Percentiles rank a stretch among this genome's conserved stretches.
These are phyloP conservation scores for Neomorphus geoffroyi DNA, from an alignment of 2,797 vertebrate genomes.

Conservation along the genomic window DNA sequence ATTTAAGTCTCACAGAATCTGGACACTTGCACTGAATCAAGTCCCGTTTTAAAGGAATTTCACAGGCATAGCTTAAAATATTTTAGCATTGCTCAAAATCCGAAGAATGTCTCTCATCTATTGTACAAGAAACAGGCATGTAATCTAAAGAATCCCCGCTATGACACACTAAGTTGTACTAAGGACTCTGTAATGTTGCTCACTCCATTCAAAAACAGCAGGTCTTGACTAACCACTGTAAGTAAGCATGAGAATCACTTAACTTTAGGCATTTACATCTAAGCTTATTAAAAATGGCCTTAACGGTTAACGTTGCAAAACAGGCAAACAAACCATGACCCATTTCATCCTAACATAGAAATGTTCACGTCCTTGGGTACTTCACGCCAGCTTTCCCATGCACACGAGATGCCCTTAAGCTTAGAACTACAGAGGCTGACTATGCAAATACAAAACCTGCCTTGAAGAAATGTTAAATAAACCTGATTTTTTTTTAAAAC, in stretches of 20 bases:
- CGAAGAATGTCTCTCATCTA: background rate
- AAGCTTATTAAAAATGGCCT: background rate
- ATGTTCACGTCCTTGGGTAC: background rate
- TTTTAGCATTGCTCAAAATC: background rate
- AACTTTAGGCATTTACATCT: background rate
- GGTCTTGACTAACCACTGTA: background rate
- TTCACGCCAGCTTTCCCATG: background rate
- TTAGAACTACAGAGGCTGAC: background rate
- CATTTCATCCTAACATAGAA: background rate
- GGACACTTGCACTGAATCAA: background rate
- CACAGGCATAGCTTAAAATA: background rate
- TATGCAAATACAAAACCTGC: background rate
- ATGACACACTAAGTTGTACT: background rate
- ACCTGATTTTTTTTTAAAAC: background rate
- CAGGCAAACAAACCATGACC: background rate
- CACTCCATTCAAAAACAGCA: background rate
- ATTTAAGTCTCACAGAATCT: background rate
- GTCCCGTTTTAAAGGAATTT: background rate
- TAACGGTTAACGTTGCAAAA: background rate
- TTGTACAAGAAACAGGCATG: background rate
- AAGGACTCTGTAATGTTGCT: background rate
- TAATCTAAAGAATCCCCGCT: background rate
- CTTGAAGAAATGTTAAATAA: background rate
- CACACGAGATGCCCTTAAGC: background rate
- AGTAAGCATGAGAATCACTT: background rate